Evolutionary conservation across 2,888 invertebrate genomes (phyloP), one percentile per base, ranked within the genome.

Genomic region (Leptinotarsa tumamoca): DNA sequence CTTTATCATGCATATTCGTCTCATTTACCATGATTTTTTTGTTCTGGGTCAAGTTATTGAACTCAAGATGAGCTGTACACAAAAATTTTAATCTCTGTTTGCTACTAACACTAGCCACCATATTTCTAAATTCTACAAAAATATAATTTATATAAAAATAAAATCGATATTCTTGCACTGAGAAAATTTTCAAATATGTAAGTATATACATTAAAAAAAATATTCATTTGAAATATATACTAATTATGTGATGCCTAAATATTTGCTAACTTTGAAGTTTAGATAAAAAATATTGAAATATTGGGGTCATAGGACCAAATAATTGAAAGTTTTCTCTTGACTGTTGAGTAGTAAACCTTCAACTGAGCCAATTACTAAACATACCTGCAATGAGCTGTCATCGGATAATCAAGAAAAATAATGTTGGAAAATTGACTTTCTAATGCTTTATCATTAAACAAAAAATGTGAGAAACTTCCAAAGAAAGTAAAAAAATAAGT

Each of bases 121-220:
- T 43, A 58, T 56, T 56, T 70, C 77, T 75, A 77, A 67, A 21
- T 61, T 78, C 81, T 85, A 84, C 83, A 86, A 86, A 86, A 85
- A 85, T 85, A 86, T 83, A 83, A 82, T 84, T 81, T 79, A 82
- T 86, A 86, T 85, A 86, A 86, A 86, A 86, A 86, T 86, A 86
- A 85, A 85, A 83, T 85, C 85, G 86, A 83, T 84, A 85, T 84
- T 85, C 43, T 81, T 79, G 82, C 80, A 81, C 82, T 82, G 77
- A 80, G 63, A 68, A 71, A 72, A 76, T 72, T 77, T 73, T 75
- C 77, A 81, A 78, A 51, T 80, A 81, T 80, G 79, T 77, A 76
- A 75, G 79, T 78, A 66, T 70, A 70, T 56, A 43, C 18, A 51
- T 43, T 49, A 52, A 27, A 54, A 54, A 51, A 70, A n/a, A 61